These are phyloP conservation scores for Condylura cristata DNA, from an alignment of 2,113 vertebrate genomes.

Conservation along the genomic window DNA sequence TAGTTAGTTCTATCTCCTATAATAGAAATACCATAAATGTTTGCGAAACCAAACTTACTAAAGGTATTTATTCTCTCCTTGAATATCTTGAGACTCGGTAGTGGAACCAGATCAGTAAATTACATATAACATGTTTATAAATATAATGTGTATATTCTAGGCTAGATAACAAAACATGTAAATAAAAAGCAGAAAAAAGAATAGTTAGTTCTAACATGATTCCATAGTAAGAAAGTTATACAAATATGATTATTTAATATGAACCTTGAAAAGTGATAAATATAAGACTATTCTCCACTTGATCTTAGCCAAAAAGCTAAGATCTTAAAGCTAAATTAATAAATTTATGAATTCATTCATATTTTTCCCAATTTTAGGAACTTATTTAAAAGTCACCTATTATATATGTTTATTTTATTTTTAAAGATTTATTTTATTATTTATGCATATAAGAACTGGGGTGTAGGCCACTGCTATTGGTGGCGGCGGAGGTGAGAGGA, in stretches of 20 bases:
- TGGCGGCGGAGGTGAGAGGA: too few relatives aligned
- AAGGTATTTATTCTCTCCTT: neutral
- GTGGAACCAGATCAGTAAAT: neutral
- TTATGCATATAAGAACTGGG: too few relatives aligned
- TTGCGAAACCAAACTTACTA: neutral
- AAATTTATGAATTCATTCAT: neutral
- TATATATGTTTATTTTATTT: neutral
- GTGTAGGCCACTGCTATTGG: too few relatives aligned
- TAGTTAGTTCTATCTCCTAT: neutral
- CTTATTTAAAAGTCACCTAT: slow-evolving; percentile 38
- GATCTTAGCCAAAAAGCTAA: too few relatives aligned
- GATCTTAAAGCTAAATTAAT: slow-evolving; percentile 10
- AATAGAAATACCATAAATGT: neutral
- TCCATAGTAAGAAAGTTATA: slow-evolving; percentile 17
- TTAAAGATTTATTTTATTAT: too few relatives aligned
- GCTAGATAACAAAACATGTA: neutral
- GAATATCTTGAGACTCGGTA: neutral
- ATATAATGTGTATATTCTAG: neutral
- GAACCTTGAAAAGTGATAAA: neutral
- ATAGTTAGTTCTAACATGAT: neutral
- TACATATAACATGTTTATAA: neutral
- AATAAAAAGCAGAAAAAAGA: neutral
- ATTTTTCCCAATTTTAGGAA: slow-evolving; percentile 12
- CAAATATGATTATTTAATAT: neutral
- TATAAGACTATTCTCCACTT: neutral